Percentiles rank a stretch among this genome's conserved stretches.
phyloP scores from a whole-genome alignment of 2,797 vertebrate species.

The Ceryle rudis region DNA sequence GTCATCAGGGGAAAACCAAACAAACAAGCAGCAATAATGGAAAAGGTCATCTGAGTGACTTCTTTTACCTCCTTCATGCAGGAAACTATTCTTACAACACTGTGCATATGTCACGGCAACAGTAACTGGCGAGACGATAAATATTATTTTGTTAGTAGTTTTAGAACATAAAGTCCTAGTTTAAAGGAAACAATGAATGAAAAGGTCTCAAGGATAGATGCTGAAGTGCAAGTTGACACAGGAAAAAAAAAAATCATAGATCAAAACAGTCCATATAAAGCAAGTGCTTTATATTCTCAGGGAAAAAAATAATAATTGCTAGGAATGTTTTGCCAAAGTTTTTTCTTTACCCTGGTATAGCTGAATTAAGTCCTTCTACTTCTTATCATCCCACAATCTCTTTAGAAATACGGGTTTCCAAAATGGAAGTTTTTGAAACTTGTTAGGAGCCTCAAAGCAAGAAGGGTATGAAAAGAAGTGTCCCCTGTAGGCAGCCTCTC shows the following conservation, averaged over 20 bases:
- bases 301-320: background rate
- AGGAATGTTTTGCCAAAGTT: background rate
- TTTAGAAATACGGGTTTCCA: background rate
- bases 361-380: background rate
- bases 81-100: background rate
- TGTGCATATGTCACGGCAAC: background rate
- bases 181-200: background rate
- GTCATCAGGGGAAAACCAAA: background rate
- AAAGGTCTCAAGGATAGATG: background rate
- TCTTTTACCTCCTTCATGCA: background rate
- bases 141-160: background rate
- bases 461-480: background rate
- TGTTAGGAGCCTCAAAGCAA: background rate
- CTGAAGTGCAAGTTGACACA: background rate
- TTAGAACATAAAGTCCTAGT: background rate
- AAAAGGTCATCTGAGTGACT: slow-evolving; percentile 1
- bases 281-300: background rate
- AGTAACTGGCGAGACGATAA: background rate
- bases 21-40: background rate
- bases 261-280: background rate
- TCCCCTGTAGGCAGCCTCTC: background rate
- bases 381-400: background rate
- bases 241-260: background rate
- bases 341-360: background rate
- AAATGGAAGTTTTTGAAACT: background rate